Conservation (phyloP, 2,888 invertebrate genomes). For the Cheilosia scutellata region DNA sequence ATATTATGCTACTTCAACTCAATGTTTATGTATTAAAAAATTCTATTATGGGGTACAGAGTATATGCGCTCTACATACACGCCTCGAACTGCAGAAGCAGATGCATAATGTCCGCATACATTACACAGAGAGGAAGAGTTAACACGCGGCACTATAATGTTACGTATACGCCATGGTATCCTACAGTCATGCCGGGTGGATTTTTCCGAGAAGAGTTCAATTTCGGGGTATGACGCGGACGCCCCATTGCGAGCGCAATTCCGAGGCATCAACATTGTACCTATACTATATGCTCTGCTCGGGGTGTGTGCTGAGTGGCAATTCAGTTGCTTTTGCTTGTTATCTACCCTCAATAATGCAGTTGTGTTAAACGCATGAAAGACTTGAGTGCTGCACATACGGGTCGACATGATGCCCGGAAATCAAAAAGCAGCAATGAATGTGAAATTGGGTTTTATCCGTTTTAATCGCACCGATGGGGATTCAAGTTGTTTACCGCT, state of each 20-base stretch:
- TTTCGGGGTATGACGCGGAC: slow-evolving; percentile 12
- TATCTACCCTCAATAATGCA: slow-evolving; percentile 28
- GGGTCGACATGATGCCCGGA: neutral
- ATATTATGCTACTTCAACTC: slow-evolving; percentile 74
- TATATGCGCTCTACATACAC: slow-evolving; percentile 3
- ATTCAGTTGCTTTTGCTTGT: slow-evolving; percentile 53
- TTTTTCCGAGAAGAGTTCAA: slow-evolving; percentile 26
- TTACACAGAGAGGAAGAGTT: slow-evolving; percentile 30
- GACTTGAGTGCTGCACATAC: slow-evolving; percentile 3
- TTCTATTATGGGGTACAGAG: slow-evolving; percentile 60
- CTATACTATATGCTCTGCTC: neutral
- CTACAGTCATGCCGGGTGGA: slow-evolving; percentile 38
- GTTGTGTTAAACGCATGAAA: slow-evolving; percentile 29
- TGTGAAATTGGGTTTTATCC: slow-evolving; percentile 42
- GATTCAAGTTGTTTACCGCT: neutral
- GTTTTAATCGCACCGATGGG: neutral
- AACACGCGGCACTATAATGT: neutral
- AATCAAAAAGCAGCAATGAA: slow-evolving; percentile 42
- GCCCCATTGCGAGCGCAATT: neutral
- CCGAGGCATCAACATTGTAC: slow-evolving; percentile 28
- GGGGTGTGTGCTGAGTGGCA: slow-evolving; percentile 56
- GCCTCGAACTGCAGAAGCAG: slow-evolving; percentile 45
- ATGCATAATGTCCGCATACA: slow-evolving; percentile 63
- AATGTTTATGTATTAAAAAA: slow-evolving; percentile 75
- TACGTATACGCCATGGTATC: slow-evolving; percentile 36